Evolutionary conservation across 2,888 invertebrate genomes (phyloP).

Genomic region (Tipula helvola): DNA sequence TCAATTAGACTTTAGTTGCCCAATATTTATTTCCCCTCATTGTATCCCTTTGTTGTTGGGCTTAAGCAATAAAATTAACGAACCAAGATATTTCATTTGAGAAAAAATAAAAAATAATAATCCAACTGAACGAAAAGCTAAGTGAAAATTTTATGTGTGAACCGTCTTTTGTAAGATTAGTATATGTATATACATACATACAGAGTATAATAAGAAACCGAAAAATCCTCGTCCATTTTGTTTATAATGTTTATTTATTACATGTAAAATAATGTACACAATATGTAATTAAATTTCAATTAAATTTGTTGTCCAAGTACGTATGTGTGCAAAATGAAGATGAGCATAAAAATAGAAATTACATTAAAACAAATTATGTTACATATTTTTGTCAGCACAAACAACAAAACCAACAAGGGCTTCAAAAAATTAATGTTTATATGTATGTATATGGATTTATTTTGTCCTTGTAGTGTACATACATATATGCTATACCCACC

Average conservation of each 20-base stretch:
- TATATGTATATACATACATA: too few relatives aligned
- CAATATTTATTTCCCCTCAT: not conserved
- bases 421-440: not conserved
- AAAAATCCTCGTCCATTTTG: not conserved
- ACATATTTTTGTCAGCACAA: not conserved
- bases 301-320: not conserved
- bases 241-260: not conserved
- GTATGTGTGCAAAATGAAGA: not conserved
- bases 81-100: conserved; percentile 4
- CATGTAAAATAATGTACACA: not conserved
- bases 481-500: not conserved
- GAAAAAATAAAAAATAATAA: not conserved
- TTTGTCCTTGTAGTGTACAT: not conserved
- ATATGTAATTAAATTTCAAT: not conserved
- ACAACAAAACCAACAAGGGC: not conserved
- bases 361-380: not conserved
- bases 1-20: not conserved
- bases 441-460: not conserved
- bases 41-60: not conserved
- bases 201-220: not conserved
- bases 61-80: conserved; percentile 4
- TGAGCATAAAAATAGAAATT: not conserved
- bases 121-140: conserved; percentile 4
- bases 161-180: not conserved
- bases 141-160: not conserved